Evolutionary conservation across 2,113 vertebrate genomes (phyloP).

Genomic region (Vidua macroura): DNA sequence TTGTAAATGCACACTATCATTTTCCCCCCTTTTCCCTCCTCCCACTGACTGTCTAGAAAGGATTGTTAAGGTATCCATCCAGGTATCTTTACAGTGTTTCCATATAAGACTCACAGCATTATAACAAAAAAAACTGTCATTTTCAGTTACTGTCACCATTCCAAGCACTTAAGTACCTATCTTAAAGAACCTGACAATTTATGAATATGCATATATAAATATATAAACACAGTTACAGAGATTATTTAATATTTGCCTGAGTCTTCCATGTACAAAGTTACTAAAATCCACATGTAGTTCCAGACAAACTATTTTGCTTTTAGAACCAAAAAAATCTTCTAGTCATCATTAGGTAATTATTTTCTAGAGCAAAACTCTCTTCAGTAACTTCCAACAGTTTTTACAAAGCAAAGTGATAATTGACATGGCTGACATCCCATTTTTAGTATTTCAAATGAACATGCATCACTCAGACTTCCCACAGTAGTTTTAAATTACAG

Average conservation of each 20-base stretch:
- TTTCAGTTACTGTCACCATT: not conserved
- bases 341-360: not conserved
- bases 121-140: not conserved
- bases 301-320: not conserved
- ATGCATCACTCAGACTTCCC: conserved; percentile 20
- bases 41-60: not conserved
- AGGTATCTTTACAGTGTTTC: conserved; percentile 13
- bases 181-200: not conserved
- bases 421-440: not conserved
- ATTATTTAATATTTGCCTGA: not conserved
- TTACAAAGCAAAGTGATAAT: not conserved
- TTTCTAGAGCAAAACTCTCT: not conserved
- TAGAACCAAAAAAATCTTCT: not conserved
- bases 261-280: not conserved
- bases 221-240: not conserved
- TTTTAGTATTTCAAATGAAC: conserved; percentile 26
- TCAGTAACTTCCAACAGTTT: not conserved
- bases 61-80: conserved; percentile 14
- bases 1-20: conserved; percentile 19
- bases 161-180: not conserved
- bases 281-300: not conserved
- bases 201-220: not conserved
- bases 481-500: conserved; percentile 49
- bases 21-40: conserved; percentile 10
- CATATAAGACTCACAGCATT: not conserved